Evolutionary conservation across 1,140 invertebrate species (phyloP).

Genomic region (Goniozus legneri): DNA sequence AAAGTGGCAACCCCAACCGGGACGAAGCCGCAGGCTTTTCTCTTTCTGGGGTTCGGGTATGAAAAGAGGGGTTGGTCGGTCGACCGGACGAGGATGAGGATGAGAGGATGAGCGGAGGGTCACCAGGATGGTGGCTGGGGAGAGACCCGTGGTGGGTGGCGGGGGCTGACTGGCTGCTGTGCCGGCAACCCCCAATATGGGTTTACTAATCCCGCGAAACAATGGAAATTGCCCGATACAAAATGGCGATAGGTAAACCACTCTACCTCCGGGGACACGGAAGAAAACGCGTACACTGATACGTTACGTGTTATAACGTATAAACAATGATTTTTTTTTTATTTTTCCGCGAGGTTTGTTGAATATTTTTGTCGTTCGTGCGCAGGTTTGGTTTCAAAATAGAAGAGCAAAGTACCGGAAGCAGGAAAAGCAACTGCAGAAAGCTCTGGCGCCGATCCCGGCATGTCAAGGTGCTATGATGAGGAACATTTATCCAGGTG

Average conservation of each 20-base stretch:
- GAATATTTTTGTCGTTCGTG: conserved; percentile 13
- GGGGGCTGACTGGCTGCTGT: conserved; percentile 20
- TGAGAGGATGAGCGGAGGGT: too few species aligned
- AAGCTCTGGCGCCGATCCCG: conserved; percentile 83
- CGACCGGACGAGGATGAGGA: conserved; percentile 15
- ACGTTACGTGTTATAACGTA: not conserved
- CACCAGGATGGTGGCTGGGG: conserved; percentile 12
- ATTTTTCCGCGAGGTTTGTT: not conserved
- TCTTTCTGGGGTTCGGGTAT: conserved; percentile 28
- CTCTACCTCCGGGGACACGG: conserved; percentile 3
- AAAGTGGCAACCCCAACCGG: conserved; percentile 34
- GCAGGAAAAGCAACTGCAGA: conserved; percentile 97
- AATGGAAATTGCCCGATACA: conserved; percentile 40
- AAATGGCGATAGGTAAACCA: conserved; percentile 39
- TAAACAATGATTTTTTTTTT: not conserved
- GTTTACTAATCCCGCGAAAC: conserved; percentile 46
- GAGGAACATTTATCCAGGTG: conserved; percentile 93
- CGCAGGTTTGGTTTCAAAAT: conserved; percentile 96
- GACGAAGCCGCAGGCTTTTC: conserved; percentile 43
- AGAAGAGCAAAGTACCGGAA: conserved; percentile 96
- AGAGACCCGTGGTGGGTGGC: not conserved
- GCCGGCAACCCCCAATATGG: conserved; percentile 41
- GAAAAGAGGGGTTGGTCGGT: conserved; percentile 30
- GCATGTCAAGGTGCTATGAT: conserved; percentile 96
- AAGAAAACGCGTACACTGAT: conserved; percentile 4